phyloP scores from a whole-genome alignment of 2,113 vertebrate species.

The Spea bombifrons region DNA sequence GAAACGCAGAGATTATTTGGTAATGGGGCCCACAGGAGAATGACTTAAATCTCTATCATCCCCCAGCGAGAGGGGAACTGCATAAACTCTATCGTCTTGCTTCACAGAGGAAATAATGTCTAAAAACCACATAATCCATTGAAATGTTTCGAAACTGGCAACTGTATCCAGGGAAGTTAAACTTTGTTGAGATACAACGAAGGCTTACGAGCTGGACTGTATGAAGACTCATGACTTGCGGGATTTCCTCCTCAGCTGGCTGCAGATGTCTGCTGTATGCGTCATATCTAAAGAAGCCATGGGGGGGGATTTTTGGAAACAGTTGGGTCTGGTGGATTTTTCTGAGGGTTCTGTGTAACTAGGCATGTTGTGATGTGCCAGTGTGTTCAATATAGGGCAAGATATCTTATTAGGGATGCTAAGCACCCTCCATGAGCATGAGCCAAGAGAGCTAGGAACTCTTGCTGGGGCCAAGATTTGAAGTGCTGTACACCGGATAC shows the following conservation, averaged over 20 bases:
- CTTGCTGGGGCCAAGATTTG: no score
- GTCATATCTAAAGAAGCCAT: not conserved
- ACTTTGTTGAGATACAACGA: not conserved
- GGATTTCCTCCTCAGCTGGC: constrained; percentile 10
- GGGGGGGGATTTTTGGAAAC: not conserved
- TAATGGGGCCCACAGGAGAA: constrained; percentile 14
- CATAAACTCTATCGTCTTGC: not conserved
- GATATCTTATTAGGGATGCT: no score
- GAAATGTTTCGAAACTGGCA: constrained; percentile 3
- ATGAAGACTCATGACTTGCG: not conserved
- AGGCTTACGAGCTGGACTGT: not conserved
- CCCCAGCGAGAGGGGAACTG: constrained; percentile 2
- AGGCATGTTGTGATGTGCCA: no score
- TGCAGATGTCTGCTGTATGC: constrained; percentile 2
- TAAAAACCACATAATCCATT: constrained; percentile 10
- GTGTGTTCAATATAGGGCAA: no score
- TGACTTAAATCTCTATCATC: not conserved
- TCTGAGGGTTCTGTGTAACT: no score
- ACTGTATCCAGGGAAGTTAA: constrained; percentile 33
- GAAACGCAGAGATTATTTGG: constrained; percentile 21
- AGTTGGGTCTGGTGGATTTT: no score
- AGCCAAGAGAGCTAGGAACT: no score
- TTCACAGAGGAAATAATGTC: not conserved
- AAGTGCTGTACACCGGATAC: no score
- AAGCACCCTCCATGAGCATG: no score